Percentiles rank a stretch among this genome's conserved stretches.
Conservation (phyloP, 1,140 invertebrate species). For the Steinernema feltiae region DNA sequence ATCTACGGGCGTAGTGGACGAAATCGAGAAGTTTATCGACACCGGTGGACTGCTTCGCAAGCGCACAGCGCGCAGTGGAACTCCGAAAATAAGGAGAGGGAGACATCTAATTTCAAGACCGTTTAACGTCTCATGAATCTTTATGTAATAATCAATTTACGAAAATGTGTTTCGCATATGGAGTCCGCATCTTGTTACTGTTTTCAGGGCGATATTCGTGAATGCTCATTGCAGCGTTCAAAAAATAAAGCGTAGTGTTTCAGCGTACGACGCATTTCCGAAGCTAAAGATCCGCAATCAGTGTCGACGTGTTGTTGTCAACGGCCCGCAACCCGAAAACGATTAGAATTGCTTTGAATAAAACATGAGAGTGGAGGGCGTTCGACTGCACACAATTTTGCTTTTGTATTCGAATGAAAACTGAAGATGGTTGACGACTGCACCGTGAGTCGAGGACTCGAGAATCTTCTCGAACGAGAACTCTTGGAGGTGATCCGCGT, state of each 20-base stretch:
- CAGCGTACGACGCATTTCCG: too few relatives aligned
- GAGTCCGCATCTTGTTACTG: too few relatives aligned
- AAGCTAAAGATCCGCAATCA: too few relatives aligned
- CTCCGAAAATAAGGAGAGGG: too few relatives aligned
- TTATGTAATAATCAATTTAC: too few relatives aligned
- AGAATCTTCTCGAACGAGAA: neutral
- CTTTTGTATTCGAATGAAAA: neutral
- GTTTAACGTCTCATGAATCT: too few relatives aligned
- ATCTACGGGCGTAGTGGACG: constrained; percentile 29
- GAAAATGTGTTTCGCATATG: too few relatives aligned
- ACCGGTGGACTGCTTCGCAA: constrained; percentile 9
- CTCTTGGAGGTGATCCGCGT: neutral
- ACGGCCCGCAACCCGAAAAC: neutral
- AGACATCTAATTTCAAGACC: too few relatives aligned
- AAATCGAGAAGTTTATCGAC: constrained; percentile 31
- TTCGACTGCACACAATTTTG: neutral
- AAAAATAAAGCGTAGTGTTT: too few relatives aligned
- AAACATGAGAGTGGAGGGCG: neutral
- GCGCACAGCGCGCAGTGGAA: too few relatives aligned
- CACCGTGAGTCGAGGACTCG: neutral
- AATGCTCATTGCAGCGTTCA: too few relatives aligned
- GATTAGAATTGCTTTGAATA: neutral
- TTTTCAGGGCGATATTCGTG: too few relatives aligned
- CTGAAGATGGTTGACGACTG: neutral
- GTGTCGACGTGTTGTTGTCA: neutral